These are phyloP conservation scores for Diglossa brunneiventris DNA, from an alignment of 2,113 vertebrate species.

Conservation along the genomic window DNA sequence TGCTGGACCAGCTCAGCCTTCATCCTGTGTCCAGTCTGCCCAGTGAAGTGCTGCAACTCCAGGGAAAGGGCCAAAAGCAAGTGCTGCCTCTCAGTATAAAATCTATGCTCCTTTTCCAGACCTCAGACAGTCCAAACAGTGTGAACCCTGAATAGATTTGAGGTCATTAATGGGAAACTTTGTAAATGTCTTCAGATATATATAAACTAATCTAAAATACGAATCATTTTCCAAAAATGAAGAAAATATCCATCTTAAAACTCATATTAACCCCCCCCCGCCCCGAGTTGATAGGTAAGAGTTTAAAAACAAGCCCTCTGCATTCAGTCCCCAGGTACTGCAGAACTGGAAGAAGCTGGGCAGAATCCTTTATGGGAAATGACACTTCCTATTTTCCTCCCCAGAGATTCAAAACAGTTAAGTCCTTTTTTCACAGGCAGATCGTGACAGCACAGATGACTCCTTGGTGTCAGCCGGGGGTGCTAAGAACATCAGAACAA, in stretches of 20 bases:
- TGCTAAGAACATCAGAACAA: slow-evolving; percentile 44
- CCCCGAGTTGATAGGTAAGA: not conserved
- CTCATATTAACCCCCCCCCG: not conserved
- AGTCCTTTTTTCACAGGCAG: not conserved
- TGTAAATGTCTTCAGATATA: not conserved
- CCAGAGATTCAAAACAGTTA: not conserved
- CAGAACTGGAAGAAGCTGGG: not conserved
- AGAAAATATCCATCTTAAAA: not conserved
- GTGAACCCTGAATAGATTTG: not conserved
- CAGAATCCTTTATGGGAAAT: not conserved
- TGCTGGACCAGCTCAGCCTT: not conserved
- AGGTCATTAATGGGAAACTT: not conserved
- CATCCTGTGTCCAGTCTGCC: not conserved
- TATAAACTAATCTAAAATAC: not conserved
- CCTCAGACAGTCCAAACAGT: not conserved
- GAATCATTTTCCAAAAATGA: not conserved
- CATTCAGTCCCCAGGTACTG: not conserved
- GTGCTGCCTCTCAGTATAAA: not conserved
- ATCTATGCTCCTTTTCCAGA: not conserved
- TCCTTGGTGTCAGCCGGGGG: slow-evolving; percentile 6
- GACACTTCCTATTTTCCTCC: not conserved
- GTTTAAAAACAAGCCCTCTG: not conserved
- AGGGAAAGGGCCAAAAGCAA: not conserved
- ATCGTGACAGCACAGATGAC: not conserved
- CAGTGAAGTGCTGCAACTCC: not conserved